Evolutionary conservation across 35 echinoderm and acorn worm genomes (phyloP).

Genomic region (Anneissia japonica): DNA sequence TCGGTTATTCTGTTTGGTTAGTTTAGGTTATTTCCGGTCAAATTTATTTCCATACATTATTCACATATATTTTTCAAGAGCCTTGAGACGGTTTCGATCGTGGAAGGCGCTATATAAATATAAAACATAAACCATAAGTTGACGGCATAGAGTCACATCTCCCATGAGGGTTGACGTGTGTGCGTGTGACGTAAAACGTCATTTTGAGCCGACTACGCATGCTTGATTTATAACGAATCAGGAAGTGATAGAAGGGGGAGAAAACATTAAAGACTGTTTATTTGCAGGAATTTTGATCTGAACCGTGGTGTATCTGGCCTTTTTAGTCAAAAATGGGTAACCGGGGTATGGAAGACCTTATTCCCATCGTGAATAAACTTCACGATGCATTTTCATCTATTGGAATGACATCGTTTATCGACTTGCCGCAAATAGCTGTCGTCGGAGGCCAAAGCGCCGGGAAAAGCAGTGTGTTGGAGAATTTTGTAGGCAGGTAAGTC

Average conservation of each 20-base stretch:
- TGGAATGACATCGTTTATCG: neutral
- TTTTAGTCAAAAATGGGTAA: constrained; percentile 9
- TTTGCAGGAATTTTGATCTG: neutral
- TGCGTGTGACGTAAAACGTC: too few relatives aligned
- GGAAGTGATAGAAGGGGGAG: neutral
- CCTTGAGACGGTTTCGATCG: too few relatives aligned
- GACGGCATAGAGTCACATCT: too few relatives aligned
- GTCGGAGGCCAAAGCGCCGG: constrained; percentile 82
- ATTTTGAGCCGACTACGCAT: neutral
- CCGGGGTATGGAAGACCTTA: constrained; percentile 32
- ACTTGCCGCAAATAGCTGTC: constrained; percentile 30
- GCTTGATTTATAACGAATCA: neutral
- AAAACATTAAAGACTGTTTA: neutral
- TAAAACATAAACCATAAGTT: too few relatives aligned
- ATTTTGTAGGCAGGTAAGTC: constrained; percentile 37
- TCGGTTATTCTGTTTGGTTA: too few relatives aligned
- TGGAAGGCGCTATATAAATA: too few relatives aligned
- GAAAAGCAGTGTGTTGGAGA: constrained; percentile 85
- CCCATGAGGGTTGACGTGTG: too few relatives aligned
- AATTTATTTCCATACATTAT: too few relatives aligned
- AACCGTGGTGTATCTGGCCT: neutral
- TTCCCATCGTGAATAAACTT: constrained; percentile 19
- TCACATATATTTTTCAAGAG: too few relatives aligned
- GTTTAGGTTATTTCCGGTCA: too few relatives aligned
- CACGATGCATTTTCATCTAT: constrained; percentile 24